phyloP scores from a whole-genome alignment of 1,140 invertebrate species.

The Drosophila arizonae region DNA sequence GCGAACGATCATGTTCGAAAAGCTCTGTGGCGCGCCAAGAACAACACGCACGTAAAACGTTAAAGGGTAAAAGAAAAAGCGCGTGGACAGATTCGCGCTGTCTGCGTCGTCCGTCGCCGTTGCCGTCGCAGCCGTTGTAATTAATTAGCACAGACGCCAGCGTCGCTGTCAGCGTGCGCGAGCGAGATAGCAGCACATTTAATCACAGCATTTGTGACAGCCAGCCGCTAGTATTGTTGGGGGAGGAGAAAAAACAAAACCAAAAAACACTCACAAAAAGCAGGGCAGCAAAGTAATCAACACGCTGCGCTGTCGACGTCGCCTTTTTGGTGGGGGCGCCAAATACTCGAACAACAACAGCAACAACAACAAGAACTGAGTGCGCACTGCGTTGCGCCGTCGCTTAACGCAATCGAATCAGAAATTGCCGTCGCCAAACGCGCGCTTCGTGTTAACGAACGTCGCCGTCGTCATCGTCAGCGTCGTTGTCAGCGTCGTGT shows the following conservation, averaged over 20 bases:
- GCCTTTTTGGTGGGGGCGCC: conserved; percentile 38
- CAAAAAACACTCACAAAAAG: conserved; percentile 20
- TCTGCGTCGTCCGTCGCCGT: conserved; percentile 5
- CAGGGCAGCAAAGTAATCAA: conserved; percentile 58
- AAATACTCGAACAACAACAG: conserved; percentile 25
- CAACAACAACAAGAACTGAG: conserved; percentile 15
- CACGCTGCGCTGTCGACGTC: conserved; percentile 58
- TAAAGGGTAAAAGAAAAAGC: conserved; percentile 39
- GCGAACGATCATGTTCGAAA: conserved; percentile 74
- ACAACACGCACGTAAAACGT: conserved; percentile 22
- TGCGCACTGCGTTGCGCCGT: conserved; percentile 69
- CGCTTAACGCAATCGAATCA: conserved; percentile 78
- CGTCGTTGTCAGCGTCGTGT: conserved; percentile 49
- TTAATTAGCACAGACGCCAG: conserved; percentile 60
- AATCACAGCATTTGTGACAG: conserved; percentile 71
- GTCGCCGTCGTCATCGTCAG: conserved; percentile 31
- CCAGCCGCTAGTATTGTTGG: conserved; percentile 5
- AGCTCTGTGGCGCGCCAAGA: conserved; percentile 54
- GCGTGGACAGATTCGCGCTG: conserved; percentile 42
- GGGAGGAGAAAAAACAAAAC: conserved; percentile 14
- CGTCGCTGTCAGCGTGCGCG: conserved; percentile 55
- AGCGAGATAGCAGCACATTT: conserved; percentile 66
- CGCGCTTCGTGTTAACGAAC: conserved; percentile 69
- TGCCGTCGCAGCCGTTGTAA: conserved; percentile 47
- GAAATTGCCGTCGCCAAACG: conserved; percentile 78